Conservation (phyloP, 2,797 vertebrate species). For the Acanthurus tractus region DNA sequence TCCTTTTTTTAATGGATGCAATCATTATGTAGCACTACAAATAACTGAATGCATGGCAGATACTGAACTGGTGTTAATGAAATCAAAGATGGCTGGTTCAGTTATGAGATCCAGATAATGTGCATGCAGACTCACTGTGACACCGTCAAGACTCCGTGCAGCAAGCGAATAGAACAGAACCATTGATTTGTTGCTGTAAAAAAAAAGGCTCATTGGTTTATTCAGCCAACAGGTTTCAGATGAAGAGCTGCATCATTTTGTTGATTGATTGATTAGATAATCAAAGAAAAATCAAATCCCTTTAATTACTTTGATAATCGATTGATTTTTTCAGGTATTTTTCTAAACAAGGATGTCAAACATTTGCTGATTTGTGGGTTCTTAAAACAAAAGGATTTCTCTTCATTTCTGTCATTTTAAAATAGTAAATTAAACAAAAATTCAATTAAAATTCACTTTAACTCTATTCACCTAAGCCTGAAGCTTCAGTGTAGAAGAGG, state of each 20-base stretch:
- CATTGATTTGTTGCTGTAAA: background rate
- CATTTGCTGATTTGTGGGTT: no score
- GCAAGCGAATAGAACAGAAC: background rate
- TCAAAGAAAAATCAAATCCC: no score
- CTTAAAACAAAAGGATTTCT: no score
- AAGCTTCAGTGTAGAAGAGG: background rate
- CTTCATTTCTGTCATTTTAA: no score
- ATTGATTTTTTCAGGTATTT: no score
- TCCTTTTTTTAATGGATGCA: background rate
- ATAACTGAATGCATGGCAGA: background rate
- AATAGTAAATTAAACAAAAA: background rate
- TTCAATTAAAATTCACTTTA: background rate
- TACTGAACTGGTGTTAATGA: background rate
- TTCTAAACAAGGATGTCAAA: no score
- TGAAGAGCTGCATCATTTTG: background rate
- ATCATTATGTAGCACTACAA: background rate
- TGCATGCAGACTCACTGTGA: background rate
- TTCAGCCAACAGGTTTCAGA: background rate
- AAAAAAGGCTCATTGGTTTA: background rate
- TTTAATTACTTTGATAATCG: no score
- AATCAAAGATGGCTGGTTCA: background rate
- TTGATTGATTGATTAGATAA: no score
- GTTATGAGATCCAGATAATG: background rate
- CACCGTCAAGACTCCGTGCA: background rate
- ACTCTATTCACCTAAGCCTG: background rate